Evolutionary conservation across 2,113 vertebrate species (phyloP).

Genomic region (Melanotaenia duboulayi): DNA sequence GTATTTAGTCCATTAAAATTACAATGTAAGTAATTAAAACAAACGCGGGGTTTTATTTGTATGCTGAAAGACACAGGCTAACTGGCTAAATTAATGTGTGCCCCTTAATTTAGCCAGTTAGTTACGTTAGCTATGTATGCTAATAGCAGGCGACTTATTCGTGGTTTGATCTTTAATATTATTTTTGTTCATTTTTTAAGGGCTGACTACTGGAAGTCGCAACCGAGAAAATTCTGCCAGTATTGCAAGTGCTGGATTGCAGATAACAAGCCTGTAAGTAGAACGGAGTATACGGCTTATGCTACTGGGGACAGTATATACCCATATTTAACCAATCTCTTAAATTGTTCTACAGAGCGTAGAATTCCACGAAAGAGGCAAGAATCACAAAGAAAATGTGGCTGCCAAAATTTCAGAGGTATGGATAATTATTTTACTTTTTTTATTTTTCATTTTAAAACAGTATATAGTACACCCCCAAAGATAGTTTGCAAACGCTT

Average conservation of each 20-base stretch:
- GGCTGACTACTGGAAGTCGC: conserved; percentile 99
- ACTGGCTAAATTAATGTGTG: background rate
- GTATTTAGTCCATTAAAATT: background rate
- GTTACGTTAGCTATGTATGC: background rate
- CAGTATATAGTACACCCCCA: too few relatives aligned
- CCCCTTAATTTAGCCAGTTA: background rate
- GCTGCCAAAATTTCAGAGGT: conserved; percentile 94
- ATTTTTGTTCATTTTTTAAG: conserved; percentile 77
- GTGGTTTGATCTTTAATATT: background rate
- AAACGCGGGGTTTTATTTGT: accelerated
- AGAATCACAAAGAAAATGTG: conserved; percentile 99
- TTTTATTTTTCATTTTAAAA: background rate
- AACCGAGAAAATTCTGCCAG: conserved; percentile 98
- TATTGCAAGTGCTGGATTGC: conserved; percentile 99
- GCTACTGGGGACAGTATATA: background rate
- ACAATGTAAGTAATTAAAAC: conserved; percentile 58
- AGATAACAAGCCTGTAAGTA: conserved; percentile 96
- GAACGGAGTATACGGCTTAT: background rate
- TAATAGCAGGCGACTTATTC: background rate
- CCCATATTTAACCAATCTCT: background rate
- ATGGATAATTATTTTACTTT: conserved; percentile 28
- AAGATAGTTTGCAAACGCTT: too few relatives aligned
- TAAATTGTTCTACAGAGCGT: conserved; percentile 83
- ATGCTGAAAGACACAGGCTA: accelerated
- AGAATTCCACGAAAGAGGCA: conserved; percentile 98